Conservation (phyloP, 2,113 vertebrate species). For the Cyanocitta stelleri region DNA sequence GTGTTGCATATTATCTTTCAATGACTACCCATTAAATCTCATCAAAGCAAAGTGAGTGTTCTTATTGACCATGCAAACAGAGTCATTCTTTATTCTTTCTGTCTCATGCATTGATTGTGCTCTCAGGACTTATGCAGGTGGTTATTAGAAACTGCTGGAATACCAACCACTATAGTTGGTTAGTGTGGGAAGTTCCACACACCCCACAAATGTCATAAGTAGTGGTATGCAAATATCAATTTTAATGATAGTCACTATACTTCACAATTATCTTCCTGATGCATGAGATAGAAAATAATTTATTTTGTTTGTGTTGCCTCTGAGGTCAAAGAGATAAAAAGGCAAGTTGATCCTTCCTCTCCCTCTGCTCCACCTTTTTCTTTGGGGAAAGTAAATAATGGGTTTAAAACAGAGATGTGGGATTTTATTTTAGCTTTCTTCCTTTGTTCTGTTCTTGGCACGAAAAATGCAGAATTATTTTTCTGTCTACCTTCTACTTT, state of each 20-base stretch:
- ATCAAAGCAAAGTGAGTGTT: conserved; percentile 21
- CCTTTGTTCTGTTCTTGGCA: neutral
- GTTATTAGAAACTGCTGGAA: neutral
- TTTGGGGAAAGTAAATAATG: neutral
- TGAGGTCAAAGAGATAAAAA: neutral
- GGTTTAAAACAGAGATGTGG: neutral
- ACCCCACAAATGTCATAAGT: neutral
- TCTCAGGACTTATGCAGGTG: neutral
- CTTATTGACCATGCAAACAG: conserved; percentile 14
- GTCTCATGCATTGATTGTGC: neutral
- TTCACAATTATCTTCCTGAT: neutral
- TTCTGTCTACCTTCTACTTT: neutral
- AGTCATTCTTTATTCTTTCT: conserved; percentile 10
- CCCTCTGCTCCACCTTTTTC: neutral
- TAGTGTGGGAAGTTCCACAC: neutral
- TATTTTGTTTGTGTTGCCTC: neutral
- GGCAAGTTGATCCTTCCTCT: neutral
- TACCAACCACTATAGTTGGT: neutral
- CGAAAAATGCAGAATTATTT: neutral
- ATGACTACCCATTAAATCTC: neutral
- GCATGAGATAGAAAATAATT: neutral
- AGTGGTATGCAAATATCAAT: neutral
- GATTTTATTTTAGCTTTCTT: neutral
- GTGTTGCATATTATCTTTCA: conserved; percentile 22
- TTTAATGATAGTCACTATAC: neutral